These are phyloP conservation scores for Odontamblyopus lacepedii DNA, from an alignment of 2,797 vertebrate species.

Conservation along the genomic window DNA sequence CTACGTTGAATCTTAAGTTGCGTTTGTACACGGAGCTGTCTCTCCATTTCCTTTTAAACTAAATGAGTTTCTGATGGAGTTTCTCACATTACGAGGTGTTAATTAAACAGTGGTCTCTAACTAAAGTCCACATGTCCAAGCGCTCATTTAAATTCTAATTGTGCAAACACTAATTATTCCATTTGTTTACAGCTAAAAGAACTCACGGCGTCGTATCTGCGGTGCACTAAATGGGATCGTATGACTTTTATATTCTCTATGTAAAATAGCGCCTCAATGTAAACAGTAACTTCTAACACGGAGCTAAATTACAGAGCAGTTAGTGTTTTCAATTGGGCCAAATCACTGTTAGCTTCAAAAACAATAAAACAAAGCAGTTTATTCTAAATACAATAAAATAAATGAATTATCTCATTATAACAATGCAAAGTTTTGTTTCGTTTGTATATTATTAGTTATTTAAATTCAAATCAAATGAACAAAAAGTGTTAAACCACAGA, in stretches of 20 bases:
- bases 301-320: too few relatives aligned
- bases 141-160: slow-evolving; percentile 5
- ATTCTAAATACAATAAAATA: too few relatives aligned
- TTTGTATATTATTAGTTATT: too few relatives aligned
- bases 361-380: too few relatives aligned
- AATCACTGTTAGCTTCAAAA: too few relatives aligned
- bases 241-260: neutral
- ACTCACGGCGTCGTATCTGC: neutral
- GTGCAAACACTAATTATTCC: slow-evolving; percentile 1
- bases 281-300: neutral
- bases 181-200: slow-evolving; percentile 2
- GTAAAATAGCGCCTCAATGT: neutral
- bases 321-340: too few relatives aligned
- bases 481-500: too few relatives aligned
- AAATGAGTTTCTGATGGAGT: slow-evolving; percentile 8
- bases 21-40: neutral
- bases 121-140: slow-evolving; percentile 4
- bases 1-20: neutral
- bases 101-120: slow-evolving; percentile 6
- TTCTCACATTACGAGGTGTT: slow-evolving; percentile 1
- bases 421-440: too few relatives aligned
- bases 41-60: neutral
- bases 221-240: neutral
- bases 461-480: too few relatives aligned
- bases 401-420: too few relatives aligned